Base-by-base conservation (phyloP, 2,888 invertebrate species). In the Drosophila percnosoma region DNA sequence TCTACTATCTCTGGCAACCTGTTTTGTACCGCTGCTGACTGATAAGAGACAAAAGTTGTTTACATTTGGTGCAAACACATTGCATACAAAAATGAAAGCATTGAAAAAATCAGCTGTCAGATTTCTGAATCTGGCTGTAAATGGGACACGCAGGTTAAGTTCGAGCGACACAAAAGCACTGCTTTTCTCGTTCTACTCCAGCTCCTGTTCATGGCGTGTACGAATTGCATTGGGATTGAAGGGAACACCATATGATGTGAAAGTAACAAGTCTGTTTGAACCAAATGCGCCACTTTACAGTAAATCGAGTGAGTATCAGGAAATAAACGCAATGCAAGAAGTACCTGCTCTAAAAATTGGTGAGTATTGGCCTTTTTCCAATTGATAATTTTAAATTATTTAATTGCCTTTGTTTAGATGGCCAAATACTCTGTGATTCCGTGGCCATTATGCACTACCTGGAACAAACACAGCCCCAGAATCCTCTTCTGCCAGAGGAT, bases 151-250 rank as follows among this genome's bases (percentile, higher is more conserved):
- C n/a, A 18, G 21, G 6, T 33, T 31, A 4, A 69, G 49, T 33
- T 68, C 57, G 1, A 60, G 15, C 31, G n/a, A 63, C 24, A 45
- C 63, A 64, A 94, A 97, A 97, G 96, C 80, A 1, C 94, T 97
- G 92, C 94, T 98, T 48, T 98, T 97, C 93, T 97, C 98, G 45
- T 98, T 97, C 94, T 98, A 97, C 97, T 95, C 97, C 90, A 98
- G 98, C 93, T 98, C 98, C 29, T 98, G 98, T 91, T 96, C 98
- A 0, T 98, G 98, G 98, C 95, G 98, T 80, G 98, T 98, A 61
- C 94, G 98, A 84, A 97, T 98, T 90, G 99, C 98, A 15, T 94
- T 99, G 75, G 98, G 97, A 83, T 93, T 98, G 59, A 99, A 99
- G 93, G 97, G 97, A 91, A 97, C 99, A 84, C 97, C 98, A 0